Evolutionary conservation across 2,888 invertebrate species (phyloP).

Genomic region (Phengaris arion): DNA sequence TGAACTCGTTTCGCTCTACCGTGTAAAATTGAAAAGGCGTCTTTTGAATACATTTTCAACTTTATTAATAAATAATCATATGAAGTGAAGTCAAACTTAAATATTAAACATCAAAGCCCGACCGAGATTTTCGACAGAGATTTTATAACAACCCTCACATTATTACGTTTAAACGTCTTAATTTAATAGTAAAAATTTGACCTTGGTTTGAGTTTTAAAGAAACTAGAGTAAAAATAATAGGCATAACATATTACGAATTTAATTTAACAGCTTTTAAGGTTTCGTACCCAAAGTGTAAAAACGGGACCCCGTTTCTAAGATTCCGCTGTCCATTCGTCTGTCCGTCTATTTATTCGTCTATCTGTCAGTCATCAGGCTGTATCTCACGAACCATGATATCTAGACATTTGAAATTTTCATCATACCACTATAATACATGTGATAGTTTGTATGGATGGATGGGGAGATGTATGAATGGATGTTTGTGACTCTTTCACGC

Average conservation of each 20-base stretch:
- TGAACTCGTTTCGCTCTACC: neutral
- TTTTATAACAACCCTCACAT: neutral
- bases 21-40: neutral
- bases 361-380: too few species aligned
- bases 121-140: slow-evolving; percentile 1
- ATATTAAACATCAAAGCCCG: slow-evolving; percentile 16
- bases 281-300: too few species aligned
- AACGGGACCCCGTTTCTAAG: too few species aligned
- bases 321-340: neutral
- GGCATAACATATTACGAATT: neutral
- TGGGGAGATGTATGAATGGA: too few species aligned
- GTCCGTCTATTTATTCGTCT: too few species aligned
- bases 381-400: too few species aligned
- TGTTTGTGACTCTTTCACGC: too few species aligned
- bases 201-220: neutral
- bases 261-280: neutral
- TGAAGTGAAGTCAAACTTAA: slow-evolving; percentile 20
- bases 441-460: too few species aligned
- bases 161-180: neutral
- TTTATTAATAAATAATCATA: slow-evolving; percentile 9
- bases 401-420: neutral
- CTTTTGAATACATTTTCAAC: slow-evolving; percentile 11
- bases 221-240: too few species aligned
- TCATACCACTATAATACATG: neutral
- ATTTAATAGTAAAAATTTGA: neutral